These are phyloP conservation scores for Amblyornis subalaris DNA, from an alignment of 2,113 vertebrate genomes.

Conservation along the genomic window DNA sequence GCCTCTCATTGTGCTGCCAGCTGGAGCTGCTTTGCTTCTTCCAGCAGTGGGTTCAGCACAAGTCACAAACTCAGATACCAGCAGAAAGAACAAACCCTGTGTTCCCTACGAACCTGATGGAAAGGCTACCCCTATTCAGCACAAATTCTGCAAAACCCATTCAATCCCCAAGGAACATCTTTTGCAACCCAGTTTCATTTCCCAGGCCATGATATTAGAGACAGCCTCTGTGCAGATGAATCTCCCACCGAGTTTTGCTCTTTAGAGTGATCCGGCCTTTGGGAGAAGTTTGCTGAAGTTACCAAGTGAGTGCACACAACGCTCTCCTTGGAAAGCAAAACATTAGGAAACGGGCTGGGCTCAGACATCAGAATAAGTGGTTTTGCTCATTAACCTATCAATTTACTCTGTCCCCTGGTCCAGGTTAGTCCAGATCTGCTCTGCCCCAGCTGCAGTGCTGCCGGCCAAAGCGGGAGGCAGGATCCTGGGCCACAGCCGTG, in stretches of 20 bases:
- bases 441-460: background rate
- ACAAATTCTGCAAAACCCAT: background rate
- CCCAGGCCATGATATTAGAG: background rate
- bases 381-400: background rate
- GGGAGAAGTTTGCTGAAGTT: background rate
- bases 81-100: background rate
- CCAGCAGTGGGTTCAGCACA: background rate
- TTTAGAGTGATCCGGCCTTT: background rate
- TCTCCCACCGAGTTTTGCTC: background rate
- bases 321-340: background rate
- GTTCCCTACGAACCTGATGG: background rate
- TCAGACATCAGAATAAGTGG: background rate
- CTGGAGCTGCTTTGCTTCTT: background rate
- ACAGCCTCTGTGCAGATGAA: background rate
- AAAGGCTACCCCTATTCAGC: background rate
- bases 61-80: background rate
- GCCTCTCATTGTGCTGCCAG: background rate
- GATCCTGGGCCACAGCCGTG: background rate
- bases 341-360: rapidly evolving
- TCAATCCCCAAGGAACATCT: background rate
- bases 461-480: slow-evolving; percentile 22
- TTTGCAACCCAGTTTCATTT: background rate
- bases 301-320: background rate
- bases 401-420: background rate
- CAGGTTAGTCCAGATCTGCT: background rate